Evolutionary conservation across 2,113 vertebrate species (phyloP).

Genomic region (Acrocephalus arundinaceus): DNA sequence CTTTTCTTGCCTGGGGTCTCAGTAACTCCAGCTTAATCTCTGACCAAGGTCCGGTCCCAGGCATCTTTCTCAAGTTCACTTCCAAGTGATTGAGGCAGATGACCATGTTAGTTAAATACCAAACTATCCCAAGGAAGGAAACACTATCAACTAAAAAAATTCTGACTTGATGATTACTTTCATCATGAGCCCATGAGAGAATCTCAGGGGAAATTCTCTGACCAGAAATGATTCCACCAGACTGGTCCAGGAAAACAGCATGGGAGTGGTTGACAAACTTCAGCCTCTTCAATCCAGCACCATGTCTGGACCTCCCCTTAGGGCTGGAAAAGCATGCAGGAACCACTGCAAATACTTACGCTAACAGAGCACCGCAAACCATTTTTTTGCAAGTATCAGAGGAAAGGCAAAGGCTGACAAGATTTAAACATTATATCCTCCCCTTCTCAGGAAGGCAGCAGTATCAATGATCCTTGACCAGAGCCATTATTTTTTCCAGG

Average conservation of each 20-base stretch:
- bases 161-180: neutral
- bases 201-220: neutral
- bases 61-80: neutral
- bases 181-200: neutral
- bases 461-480: neutral
- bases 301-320: neutral
- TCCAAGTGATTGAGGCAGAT: neutral
- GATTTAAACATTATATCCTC: neutral
- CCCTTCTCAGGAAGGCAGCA: conserved; percentile 16
- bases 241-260: neutral
- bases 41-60: neutral
- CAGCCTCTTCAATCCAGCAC: neutral
- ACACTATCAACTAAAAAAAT: neutral
- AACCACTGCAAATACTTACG: conserved; percentile 7
- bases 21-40: neutral
- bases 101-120: neutral
- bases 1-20: neutral
- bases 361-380: neutral
- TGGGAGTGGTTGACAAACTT: neutral
- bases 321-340: neutral
- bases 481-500: neutral
- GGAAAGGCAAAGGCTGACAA: neutral
- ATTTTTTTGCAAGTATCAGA: neutral
- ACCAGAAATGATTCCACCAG: neutral
- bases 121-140: neutral